phyloP scores from a whole-genome alignment of 2,888 invertebrate genomes.

The Temnothorax unifasciatus region DNA sequence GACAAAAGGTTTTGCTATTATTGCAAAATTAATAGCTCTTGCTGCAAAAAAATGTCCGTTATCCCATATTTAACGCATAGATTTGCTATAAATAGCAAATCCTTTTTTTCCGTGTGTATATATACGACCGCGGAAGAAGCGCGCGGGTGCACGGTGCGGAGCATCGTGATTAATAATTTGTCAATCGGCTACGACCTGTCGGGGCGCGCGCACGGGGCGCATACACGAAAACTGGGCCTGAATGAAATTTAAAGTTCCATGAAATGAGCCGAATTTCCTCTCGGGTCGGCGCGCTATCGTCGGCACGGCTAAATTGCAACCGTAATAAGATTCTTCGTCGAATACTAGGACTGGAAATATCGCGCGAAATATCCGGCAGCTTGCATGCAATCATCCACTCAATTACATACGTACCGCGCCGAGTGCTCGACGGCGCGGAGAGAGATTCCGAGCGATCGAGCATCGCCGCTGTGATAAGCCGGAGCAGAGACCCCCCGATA shows the following conservation, averaged over 20 bases:
- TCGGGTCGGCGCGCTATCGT: conserved; percentile 9
- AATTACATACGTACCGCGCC: conserved; percentile 55
- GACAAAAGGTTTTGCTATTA: too few species aligned
- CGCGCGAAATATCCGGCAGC: conserved; percentile 52
- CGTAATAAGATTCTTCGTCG: conserved; percentile 54
- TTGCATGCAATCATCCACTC: conserved; percentile 58
- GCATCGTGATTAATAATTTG: conserved; percentile 47
- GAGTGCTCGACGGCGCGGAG: not conserved
- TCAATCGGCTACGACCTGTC: conserved; percentile 17
- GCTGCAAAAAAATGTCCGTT: too few species aligned
- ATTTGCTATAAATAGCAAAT: too few species aligned
- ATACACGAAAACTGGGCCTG: not conserved
- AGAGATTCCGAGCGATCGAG: conserved; percentile 45
- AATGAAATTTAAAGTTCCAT: conserved; percentile 56
- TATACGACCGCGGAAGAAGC: not conserved
- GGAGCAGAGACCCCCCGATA: conserved; percentile 27
- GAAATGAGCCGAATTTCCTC: conserved; percentile 41
- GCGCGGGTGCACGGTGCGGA: not conserved
- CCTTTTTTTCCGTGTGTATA: too few species aligned
- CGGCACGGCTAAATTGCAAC: conserved; percentile 43
- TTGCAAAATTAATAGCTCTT: too few species aligned
- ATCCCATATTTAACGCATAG: too few species aligned
- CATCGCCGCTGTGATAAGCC: conserved; percentile 39
- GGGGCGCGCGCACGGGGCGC: not conserved
- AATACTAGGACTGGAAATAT: conserved; percentile 46